These are phyloP conservation scores for Palaemon carinicauda DNA, from an alignment of 1,140 invertebrate genomes.

Conservation along the genomic window DNA sequence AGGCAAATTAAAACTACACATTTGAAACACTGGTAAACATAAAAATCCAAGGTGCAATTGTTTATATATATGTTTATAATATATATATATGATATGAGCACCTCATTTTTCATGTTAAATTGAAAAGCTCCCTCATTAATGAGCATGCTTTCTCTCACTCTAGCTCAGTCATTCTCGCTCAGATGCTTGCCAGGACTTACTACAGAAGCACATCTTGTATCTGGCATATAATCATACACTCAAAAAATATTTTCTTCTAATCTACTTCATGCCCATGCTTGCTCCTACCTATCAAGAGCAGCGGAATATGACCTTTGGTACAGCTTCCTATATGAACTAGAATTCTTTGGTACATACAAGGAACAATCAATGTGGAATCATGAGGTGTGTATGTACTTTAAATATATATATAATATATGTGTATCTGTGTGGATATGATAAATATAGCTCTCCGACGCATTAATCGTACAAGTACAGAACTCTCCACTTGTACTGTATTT, in stretches of 20 bases:
- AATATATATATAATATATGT: too few relatives aligned
- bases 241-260: slow-evolving; percentile 11
- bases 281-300: slow-evolving; percentile 1
- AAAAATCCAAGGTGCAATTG: slow-evolving; percentile 40
- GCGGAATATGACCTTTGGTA: slow-evolving; percentile 18
- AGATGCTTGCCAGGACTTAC: slow-evolving; percentile 33
- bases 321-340: slow-evolving; percentile 32
- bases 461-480: too few relatives aligned
- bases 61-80: not conserved
- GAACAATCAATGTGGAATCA: slow-evolving; percentile 23
- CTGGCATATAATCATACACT: not conserved
- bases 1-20: slow-evolving; percentile 46
- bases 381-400: too few relatives aligned
- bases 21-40: slow-evolving; percentile 40
- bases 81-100: slow-evolving; percentile 13
- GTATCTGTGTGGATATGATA: too few relatives aligned
- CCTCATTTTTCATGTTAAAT: slow-evolving; percentile 40
- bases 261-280: slow-evolving; percentile 4
- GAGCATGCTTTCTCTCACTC: too few relatives aligned
- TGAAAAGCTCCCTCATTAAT: slow-evolving; percentile 34
- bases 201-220: slow-evolving; percentile 12
- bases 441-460: too few relatives aligned
- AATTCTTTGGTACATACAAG: slow-evolving; percentile 39
- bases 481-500: too few relatives aligned
- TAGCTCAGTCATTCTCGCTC: not conserved